These are phyloP conservation scores for Zygothrica quintamaculata DNA, from an alignment of 2,888 invertebrate species.

Conservation along the genomic window DNA sequence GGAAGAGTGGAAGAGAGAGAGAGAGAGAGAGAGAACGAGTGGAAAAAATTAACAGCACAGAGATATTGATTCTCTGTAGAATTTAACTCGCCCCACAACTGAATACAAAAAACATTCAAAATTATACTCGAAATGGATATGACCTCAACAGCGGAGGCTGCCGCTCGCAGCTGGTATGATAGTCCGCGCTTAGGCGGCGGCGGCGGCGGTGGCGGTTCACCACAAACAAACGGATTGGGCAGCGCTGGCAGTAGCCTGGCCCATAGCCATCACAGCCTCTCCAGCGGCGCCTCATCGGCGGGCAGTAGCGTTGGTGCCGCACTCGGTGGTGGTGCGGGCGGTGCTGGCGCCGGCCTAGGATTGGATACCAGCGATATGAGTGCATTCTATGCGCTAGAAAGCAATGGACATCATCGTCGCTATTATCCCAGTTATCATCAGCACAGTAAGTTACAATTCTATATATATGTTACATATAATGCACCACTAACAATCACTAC, in stretches of 20 bases:
- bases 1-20: background rate
- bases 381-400: constrained; percentile 85
- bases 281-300: constrained; percentile 82
- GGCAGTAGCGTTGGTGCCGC: constrained; percentile 80
- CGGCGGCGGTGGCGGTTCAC: constrained; percentile 84
- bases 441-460: constrained; percentile 81
- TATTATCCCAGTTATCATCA: constrained; percentile 85
- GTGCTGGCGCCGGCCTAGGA: constrained; percentile 76
- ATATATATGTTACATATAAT: constrained; percentile 1
- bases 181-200: constrained; percentile 84
- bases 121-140: constrained; percentile 85
- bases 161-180: constrained; percentile 85
- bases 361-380: constrained; percentile 85
- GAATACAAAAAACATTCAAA: constrained; percentile 82
- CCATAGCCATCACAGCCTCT: constrained; percentile 82
- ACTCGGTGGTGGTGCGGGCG: constrained; percentile 73
- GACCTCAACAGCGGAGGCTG: constrained; percentile 85
- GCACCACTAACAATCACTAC: background rate
- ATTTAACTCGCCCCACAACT: constrained; percentile 66
- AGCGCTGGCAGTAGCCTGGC: constrained; percentile 80
- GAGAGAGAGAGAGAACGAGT: constrained; percentile 1
- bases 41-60: constrained; percentile 22
- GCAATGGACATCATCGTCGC: constrained; percentile 84
- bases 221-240: constrained; percentile 83
- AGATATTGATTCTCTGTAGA: constrained; percentile 40